These are phyloP conservation scores for Euleptes europaea DNA, from an alignment of 2,113 vertebrate species.

Conservation along the genomic window DNA sequence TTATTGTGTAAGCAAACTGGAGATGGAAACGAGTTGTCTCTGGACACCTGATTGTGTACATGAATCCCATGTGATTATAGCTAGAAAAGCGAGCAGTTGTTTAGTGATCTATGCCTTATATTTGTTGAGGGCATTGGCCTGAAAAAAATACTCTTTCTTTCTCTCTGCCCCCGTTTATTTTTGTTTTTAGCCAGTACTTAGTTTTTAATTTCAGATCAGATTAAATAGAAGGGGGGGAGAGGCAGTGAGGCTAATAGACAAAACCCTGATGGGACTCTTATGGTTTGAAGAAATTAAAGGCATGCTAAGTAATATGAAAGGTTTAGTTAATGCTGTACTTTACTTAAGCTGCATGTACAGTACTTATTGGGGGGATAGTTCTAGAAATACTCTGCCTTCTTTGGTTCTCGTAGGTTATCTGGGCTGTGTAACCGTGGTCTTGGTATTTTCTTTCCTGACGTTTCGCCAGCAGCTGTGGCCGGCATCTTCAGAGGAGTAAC, in stretches of 20 bases:
- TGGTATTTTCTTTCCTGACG: too few relatives aligned
- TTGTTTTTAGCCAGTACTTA: neutral
- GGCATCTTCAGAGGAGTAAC: too few relatives aligned
- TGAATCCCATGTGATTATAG: neutral
- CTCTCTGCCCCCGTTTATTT: neutral
- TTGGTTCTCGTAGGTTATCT: too few relatives aligned
- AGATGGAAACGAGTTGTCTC: conserved; percentile 13
- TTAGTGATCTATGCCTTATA: neutral
- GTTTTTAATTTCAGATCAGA: neutral
- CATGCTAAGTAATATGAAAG: neutral
- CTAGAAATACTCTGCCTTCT: neutral
- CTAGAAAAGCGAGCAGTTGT: neutral
- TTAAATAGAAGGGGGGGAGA: neutral
- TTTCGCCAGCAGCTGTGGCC: too few relatives aligned
- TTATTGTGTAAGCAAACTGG: neutral
- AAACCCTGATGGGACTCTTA: neutral
- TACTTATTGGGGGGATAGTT: neutral
- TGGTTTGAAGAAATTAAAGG: neutral
- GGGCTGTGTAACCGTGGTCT: too few relatives aligned
- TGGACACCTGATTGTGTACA: neutral
- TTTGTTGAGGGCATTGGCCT: neutral
- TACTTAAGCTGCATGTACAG: too few relatives aligned
- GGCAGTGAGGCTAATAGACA: neutral
- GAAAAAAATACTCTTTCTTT: neutral
- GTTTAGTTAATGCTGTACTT: neutral